These are phyloP conservation scores for Drosophila azteca DNA, from an alignment of 1,140 invertebrate species.

Conservation along the genomic window DNA sequence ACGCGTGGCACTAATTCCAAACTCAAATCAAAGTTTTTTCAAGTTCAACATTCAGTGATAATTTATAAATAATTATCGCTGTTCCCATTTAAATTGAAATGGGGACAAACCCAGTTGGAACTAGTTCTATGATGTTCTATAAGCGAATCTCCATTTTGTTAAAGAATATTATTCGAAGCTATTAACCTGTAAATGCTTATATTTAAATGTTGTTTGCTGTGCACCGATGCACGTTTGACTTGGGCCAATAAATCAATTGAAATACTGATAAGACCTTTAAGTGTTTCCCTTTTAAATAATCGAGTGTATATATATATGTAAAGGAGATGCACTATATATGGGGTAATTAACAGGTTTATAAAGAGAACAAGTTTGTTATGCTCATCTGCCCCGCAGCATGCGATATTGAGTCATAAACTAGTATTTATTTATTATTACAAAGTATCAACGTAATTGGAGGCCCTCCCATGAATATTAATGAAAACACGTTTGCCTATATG, in stretches of 20 bases:
- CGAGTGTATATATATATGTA: neutral
- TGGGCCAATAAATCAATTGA: constrained; percentile 62
- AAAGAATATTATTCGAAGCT: constrained; percentile 6
- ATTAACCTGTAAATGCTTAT: constrained; percentile 39
- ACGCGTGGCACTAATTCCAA: constrained; percentile 41
- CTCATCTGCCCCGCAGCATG: constrained; percentile 3
- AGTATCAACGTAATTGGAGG: constrained; percentile 13
- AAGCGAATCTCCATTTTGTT: too few species aligned
- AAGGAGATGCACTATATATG: too few species aligned
- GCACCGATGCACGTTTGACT: constrained; percentile 46
- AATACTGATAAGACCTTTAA: constrained; percentile 46
- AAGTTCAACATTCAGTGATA: constrained; percentile 50
- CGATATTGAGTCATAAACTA: constrained; percentile 17
- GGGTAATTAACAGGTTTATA: constrained; percentile 10
- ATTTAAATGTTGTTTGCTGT: constrained; percentile 30
- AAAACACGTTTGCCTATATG: constrained; percentile 21
- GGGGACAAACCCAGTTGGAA: constrained; percentile 10
- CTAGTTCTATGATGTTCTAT: too few species aligned
- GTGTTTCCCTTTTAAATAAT: constrained; percentile 29
- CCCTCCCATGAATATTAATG: constrained; percentile 30
- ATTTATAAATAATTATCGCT: constrained; percentile 27
- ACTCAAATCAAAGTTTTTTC: constrained; percentile 20
- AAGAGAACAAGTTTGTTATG: constrained; percentile 20
- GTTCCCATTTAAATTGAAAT: constrained; percentile 27
- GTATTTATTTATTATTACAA: neutral